Conservation (phyloP, 2,113 vertebrate genomes). For the Semnornis frantzii region DNA sequence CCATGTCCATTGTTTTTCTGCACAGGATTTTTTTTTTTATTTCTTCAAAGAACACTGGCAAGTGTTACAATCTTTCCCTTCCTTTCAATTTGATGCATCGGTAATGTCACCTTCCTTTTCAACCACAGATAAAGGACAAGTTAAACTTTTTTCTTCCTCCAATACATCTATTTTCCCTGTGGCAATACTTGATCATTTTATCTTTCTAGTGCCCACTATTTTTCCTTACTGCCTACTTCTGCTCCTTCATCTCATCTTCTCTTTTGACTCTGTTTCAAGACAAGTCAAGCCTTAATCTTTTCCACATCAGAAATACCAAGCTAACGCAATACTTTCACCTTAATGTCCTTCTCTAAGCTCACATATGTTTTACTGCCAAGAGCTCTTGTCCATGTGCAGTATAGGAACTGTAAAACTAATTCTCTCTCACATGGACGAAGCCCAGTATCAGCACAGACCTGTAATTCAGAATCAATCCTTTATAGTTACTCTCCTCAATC, state of each 20-base stretch:
- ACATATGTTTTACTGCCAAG: neutral
- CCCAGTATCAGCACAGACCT: neutral
- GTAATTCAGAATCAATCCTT: neutral
- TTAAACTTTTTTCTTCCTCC: neutral
- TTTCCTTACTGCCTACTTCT: neutral
- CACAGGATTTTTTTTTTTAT: slow-evolving; percentile 12
- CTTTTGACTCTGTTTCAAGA: neutral
- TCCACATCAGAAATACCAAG: neutral
- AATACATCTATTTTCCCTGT: neutral
- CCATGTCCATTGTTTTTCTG: neutral
- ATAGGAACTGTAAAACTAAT: neutral
- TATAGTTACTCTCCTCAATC: neutral
- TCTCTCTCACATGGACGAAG: neutral
- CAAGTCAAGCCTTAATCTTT: neutral
- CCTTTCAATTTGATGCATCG: neutral
- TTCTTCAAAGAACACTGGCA: slow-evolving; percentile 6
- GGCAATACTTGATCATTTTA: neutral
- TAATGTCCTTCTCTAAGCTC: neutral
- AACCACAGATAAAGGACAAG: neutral
- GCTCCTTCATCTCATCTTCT: neutral
- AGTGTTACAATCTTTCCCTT: neutral
- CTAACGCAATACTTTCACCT: neutral
- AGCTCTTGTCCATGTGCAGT: neutral
- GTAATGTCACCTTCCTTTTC: neutral
- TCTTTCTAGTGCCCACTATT: neutral